Evolutionary conservation across 2,888 invertebrate species (phyloP).

Genomic region (Eilema depressum): DNA sequence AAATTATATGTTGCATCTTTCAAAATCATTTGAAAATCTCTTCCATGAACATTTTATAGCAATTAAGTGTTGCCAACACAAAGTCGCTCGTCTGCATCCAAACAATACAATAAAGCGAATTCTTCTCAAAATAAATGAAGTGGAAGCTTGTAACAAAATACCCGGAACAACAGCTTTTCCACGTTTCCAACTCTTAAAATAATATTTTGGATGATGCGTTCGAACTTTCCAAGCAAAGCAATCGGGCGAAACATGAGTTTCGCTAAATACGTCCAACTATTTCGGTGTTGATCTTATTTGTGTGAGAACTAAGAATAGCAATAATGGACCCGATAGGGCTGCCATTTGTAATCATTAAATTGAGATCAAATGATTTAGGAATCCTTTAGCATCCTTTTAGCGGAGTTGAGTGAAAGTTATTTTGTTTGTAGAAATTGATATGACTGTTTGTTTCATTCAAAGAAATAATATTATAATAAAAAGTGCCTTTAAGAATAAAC

Average conservation of each 20-base stretch:
- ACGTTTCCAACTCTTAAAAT: slow-evolving; percentile 44
- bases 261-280: slow-evolving; percentile 51
- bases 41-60: not conserved
- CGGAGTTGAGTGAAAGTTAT: not conserved
- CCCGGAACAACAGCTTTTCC: slow-evolving; percentile 54
- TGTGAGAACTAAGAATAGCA: slow-evolving; percentile 28
- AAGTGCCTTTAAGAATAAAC: not conserved
- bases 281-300: slow-evolving; percentile 41
- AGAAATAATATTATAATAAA: too few relatives aligned
- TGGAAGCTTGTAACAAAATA: slow-evolving; percentile 56
- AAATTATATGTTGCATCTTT: not conserved
- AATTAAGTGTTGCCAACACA: not conserved
- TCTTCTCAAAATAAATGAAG: slow-evolving; percentile 52
- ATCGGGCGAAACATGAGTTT: slow-evolving; percentile 37
- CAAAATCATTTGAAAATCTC: not conserved
- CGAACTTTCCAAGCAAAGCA: slow-evolving; percentile 28
- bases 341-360: not conserved
- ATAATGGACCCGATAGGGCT: slow-evolving; percentile 24
- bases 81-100: slow-evolving; percentile 16
- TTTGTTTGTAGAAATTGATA: not conserved
- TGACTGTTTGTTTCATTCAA: not conserved
- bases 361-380: not conserved
- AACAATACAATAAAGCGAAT: slow-evolving; percentile 26
- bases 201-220: slow-evolving; percentile 46
- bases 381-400: not conserved